Base-by-base conservation (phyloP, 64 coral and sea anemone species). In the Montipora cactus region DNA sequence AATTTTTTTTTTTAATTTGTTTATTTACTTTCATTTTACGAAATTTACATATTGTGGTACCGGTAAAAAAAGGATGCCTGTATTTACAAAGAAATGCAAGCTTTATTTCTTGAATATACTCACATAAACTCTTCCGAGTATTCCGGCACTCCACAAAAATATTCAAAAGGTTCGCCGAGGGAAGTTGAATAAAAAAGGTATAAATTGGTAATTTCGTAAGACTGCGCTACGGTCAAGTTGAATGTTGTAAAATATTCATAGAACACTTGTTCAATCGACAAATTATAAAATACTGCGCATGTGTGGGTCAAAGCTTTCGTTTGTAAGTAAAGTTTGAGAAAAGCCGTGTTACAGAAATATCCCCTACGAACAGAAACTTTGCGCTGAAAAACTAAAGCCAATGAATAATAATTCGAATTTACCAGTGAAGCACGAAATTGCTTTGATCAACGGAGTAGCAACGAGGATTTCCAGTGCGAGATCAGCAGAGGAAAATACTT, bases 391-490 rank as follows among this genome's bases (percentile, higher is more conserved):
- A 11, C 47, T 7, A 44, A 12, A 15, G 45, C 28, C 14, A 50
- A 86, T 86, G 82, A 86, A 86, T 86, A 86, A 86, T 13, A 86
- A 86, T 72, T 50, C 23, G 62, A 82, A 66, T 47, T 45, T 37
- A 44, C 28, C 64, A 2, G 76, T 93, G 23, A 81, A 87, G 67
- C 92, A 93, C 72, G 92, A 93, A 88, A 88, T 93, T 67, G 92
- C 84, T 12, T 62, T 93, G 0, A 93, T 93, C 46, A 93, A 93
- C 45, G 92, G 92, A 14, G 83, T 93, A 21, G 83, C 80, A 5
- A 93, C 92, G 3, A 93, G 86, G 88, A 93, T 93, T 44, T 79
- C 92, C 6, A 87, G 83, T 44, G 92, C 84, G 4, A 87, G 79
- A 4, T 87, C 92, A 15, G 45, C 77, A 1, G 83, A 51, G 2